These are phyloP conservation scores for Choloepus didactylus DNA, from an alignment of 2,797 vertebrate species.

Conservation along the genomic window DNA sequence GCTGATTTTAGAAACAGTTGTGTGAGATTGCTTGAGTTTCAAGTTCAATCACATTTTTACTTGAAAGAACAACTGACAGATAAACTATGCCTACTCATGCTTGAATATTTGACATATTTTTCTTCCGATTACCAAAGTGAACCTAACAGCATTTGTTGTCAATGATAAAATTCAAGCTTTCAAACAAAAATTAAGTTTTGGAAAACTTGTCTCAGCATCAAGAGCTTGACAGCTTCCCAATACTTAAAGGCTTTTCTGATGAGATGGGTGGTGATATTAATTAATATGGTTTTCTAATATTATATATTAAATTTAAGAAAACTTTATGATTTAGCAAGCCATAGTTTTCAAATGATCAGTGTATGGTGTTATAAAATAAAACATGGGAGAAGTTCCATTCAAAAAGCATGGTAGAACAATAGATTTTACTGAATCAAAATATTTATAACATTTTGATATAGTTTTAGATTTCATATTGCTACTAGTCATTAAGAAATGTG, in stretches of 20 bases:
- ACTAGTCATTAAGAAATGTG: background rate
- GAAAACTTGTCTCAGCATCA: background rate
- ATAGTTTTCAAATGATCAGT: slow-evolving; percentile 1
- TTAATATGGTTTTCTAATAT: background rate
- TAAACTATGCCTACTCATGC: background rate
- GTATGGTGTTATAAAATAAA: background rate
- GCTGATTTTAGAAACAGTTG: background rate
- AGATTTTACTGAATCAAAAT: background rate
- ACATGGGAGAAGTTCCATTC: background rate
- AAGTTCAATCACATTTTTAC: background rate
- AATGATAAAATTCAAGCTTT: background rate
- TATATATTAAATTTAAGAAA: slow-evolving; percentile 4
- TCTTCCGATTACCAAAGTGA: background rate
- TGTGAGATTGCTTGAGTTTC: background rate
- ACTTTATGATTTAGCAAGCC: background rate
- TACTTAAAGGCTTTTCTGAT: background rate
- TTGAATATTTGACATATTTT: background rate
- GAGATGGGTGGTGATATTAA: background rate
- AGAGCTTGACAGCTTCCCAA: background rate
- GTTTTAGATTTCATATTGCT: background rate
- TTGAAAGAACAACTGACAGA: background rate
- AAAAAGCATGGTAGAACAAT: background rate
- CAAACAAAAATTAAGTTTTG: background rate
- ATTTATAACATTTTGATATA: background rate
- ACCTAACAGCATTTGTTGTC: background rate